These are phyloP conservation scores for Bradypodion ventrale DNA, from an alignment of 2,797 vertebrate species.

Conservation along the genomic window DNA sequence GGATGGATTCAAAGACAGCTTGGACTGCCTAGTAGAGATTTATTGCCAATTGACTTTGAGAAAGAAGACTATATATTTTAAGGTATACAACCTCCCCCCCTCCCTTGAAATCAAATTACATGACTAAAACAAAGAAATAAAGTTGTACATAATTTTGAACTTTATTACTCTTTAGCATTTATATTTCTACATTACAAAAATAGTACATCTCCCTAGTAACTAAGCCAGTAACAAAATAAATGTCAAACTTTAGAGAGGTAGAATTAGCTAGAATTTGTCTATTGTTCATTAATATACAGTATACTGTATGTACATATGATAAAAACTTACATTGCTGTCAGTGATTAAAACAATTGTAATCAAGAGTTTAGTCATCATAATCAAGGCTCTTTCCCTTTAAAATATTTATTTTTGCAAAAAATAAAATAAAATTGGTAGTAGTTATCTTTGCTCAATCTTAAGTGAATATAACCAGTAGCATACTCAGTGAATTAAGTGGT, in stretches of 20 bases:
- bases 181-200: constrained; percentile 70
- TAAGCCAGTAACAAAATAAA: constrained; percentile 80
- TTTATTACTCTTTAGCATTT: constrained; percentile 76
- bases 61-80: neutral
- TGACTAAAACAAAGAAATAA: constrained; percentile 15
- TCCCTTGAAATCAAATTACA: neutral
- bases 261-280: constrained; percentile 77
- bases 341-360: constrained; percentile 69
- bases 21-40: too few relatives aligned
- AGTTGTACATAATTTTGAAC: constrained; percentile 28
- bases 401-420: constrained; percentile 1
- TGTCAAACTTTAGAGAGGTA: constrained; percentile 77
- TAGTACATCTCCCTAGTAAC: constrained; percentile 68
- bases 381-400: constrained; percentile 28
- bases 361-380: constrained; percentile 59
- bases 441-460: neutral
- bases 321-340: constrained; percentile 64
- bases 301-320: constrained; percentile 63
- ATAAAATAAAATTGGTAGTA: constrained; percentile 1
- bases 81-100: neutral
- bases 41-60: too few relatives aligned
- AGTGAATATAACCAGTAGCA: constrained; percentile 23
- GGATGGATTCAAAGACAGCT: too few relatives aligned
- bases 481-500: neutral
- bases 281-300: constrained; percentile 73